Base-by-base conservation (phyloP, 2,888 invertebrate species). In the Lepidochrysops patricia region DNA sequence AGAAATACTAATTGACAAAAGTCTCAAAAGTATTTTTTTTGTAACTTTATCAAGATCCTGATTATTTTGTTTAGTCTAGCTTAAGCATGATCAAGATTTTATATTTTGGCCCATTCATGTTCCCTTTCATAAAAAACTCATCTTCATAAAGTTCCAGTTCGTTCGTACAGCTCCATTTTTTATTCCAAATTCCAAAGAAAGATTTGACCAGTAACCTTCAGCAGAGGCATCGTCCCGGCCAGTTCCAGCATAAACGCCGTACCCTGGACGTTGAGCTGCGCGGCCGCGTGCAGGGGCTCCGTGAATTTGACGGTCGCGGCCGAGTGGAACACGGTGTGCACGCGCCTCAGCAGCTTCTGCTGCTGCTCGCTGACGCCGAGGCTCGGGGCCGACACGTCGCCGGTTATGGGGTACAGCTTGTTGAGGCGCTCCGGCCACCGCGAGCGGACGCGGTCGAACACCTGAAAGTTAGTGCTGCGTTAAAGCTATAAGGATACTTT, bases 271-370 rank as follows among this genome's bases (percentile, higher is more conserved):
- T 99, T 99, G 73, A 98, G 92, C 61, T 94, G 93, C 0, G 98
- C 93, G 0, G 98, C 97, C 1, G 94, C 91, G 79, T 95, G 95
- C 26, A 99, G 90, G 0, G 95, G 94, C 75, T 99, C 98, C 70
- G 98, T 96, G 78, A 99, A 99, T 70, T 95, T 93, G 15, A 99
- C 97, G 0, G 98, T 98, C 0, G 98, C 98, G 0, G 98, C 99
- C 23, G 97, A 96, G 80, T 99, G 98, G 82, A 98, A 97, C 59
- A 98, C 95, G 12, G 96, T 91, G 35, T 96, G 93, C 12, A 97
- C 95, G 54, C 93, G 91, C 4, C 92, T 90, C 13, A 96, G 77
- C 63, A 91, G 82, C 48, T 83, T 81, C 58, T 92, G 91, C 73
- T 96, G 95, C 3, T 91, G 89, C 0, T 89, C 79, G 61, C 90